These are phyloP conservation scores for Misgurnus anguillicaudatus DNA, from an alignment of 2,113 vertebrate genomes.

Conservation along the genomic window DNA sequence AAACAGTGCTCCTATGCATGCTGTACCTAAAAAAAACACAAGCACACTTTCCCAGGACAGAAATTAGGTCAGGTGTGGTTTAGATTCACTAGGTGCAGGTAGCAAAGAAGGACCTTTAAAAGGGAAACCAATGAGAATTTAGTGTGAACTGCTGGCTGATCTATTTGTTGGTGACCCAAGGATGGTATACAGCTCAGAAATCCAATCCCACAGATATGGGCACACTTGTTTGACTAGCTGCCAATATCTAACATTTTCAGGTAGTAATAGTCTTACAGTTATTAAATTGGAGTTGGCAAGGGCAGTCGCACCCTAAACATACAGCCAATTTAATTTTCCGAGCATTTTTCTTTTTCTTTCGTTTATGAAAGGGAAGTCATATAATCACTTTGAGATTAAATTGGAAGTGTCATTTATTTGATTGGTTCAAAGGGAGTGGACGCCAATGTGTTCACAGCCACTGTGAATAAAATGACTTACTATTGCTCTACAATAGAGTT, in stretches of 20 bases:
- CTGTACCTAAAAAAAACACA: constrained; percentile 13
- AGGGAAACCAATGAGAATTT: background rate
- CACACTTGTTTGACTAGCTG: constrained; percentile 59
- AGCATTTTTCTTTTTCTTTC: constrained; percentile 51
- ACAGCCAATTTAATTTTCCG: constrained; percentile 71
- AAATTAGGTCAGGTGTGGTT: constrained; percentile 24
- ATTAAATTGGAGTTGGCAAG: constrained; percentile 72
- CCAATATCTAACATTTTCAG: constrained; percentile 75
- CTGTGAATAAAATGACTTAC: constrained; percentile 49
- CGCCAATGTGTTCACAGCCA: constrained; percentile 48
- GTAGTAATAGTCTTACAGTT: constrained; percentile 75
- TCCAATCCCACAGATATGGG: constrained; percentile 54
- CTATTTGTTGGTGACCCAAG: constrained; percentile 19
- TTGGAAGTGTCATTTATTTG: constrained; percentile 65
- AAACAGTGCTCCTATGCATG: constrained; percentile 15
- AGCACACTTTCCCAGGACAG: background rate
- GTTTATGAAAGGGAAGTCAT: constrained; percentile 52
- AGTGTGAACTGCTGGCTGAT: constrained; percentile 18
- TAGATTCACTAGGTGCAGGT: constrained; percentile 9
- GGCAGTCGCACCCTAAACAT: constrained; percentile 46
- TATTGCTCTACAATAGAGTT: constrained; percentile 39
- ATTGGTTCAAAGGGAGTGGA: constrained; percentile 60
- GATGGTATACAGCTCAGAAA: constrained; percentile 61
- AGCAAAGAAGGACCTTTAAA: constrained; percentile 2
- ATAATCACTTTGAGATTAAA: constrained; percentile 59